Conservation (phyloP, 2,113 vertebrate genomes). For the Phoenicopterus ruber region DNA sequence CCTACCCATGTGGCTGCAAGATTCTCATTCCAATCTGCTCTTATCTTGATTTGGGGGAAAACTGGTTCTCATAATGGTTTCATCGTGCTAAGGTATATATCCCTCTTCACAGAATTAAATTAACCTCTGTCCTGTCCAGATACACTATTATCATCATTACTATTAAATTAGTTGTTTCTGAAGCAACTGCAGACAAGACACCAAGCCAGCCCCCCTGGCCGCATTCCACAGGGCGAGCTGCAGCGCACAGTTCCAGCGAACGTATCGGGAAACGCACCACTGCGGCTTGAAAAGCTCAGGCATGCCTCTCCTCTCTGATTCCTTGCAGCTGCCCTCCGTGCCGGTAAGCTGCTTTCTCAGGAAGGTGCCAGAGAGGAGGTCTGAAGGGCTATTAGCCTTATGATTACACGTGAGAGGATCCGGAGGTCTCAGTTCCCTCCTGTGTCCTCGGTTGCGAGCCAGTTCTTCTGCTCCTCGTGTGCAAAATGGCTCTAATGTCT, state of each 20-base stretch:
- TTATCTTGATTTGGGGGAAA: conserved; percentile 11
- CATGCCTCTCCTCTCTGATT: neutral
- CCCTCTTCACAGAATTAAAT: neutral
- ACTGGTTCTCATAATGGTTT: conserved; percentile 4
- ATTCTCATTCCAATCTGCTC: conserved; percentile 16
- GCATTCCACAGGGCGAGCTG: neutral
- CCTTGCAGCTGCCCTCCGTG: neutral
- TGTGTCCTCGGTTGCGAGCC: fast-evolving
- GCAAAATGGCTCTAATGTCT: neutral
- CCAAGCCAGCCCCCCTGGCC: neutral
- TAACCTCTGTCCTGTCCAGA: conserved; percentile 27
- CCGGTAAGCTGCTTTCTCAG: neutral
- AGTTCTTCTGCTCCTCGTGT: neutral
- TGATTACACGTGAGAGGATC: neutral
- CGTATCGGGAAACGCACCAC: neutral
- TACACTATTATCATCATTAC: conserved; percentile 16
- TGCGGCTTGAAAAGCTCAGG: neutral
- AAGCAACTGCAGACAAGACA: conserved; percentile 36
- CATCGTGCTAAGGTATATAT: neutral
- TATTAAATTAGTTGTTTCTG: conserved; percentile 15
- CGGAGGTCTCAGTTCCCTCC: neutral
- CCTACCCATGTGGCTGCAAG: conserved; percentile 36
- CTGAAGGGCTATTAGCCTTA: neutral
- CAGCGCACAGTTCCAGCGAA: neutral
- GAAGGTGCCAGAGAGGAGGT: neutral